These are phyloP conservation scores for Drosophila saltans DNA, from an alignment of 1,140 invertebrate genomes.

Conservation along the genomic window DNA sequence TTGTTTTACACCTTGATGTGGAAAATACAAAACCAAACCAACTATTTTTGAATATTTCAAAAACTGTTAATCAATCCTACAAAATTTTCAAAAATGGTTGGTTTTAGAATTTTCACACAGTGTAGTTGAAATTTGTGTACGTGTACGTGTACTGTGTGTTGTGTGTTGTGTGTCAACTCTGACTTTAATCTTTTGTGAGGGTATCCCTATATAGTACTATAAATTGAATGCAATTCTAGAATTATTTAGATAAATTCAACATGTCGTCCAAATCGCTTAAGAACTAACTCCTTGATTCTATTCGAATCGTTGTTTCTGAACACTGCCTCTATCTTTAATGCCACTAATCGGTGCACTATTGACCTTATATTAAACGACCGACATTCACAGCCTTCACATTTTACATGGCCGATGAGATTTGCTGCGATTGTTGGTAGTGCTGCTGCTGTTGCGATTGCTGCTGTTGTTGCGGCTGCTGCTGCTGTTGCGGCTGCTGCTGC, in stretches of 20 bases:
- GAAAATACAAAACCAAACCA: conserved; percentile 79
- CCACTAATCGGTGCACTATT: neutral
- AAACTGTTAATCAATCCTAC: conserved; percentile 37
- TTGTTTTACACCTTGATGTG: conserved; percentile 14
- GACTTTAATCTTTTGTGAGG: conserved; percentile 34
- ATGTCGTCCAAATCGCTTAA: neutral
- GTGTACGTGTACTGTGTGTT: neutral
- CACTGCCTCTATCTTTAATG: neutral
- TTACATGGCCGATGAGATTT: conserved; percentile 74
- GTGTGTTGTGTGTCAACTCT: conserved; percentile 8
- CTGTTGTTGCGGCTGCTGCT: conserved; percentile 38
- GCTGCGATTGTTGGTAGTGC: conserved; percentile 46
- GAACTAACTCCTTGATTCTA: neutral
- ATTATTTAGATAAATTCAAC: conserved; percentile 21
- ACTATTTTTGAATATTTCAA: conserved; percentile 68
- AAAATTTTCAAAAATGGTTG: conserved; percentile 70
- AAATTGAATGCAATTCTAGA: conserved; percentile 9
- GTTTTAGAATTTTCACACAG: conserved; percentile 69
- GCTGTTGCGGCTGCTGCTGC: conserved; percentile 21
- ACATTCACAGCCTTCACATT: conserved; percentile 25
- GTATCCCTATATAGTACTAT: conserved; percentile 33
- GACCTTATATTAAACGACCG: neutral
- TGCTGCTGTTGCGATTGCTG: conserved; percentile 24
- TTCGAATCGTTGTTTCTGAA: neutral
- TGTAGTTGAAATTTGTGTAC: neutral